Base-by-base conservation (phyloP, 1,140 invertebrate genomes). In the Ceratoteleas bidentatus region DNA sequence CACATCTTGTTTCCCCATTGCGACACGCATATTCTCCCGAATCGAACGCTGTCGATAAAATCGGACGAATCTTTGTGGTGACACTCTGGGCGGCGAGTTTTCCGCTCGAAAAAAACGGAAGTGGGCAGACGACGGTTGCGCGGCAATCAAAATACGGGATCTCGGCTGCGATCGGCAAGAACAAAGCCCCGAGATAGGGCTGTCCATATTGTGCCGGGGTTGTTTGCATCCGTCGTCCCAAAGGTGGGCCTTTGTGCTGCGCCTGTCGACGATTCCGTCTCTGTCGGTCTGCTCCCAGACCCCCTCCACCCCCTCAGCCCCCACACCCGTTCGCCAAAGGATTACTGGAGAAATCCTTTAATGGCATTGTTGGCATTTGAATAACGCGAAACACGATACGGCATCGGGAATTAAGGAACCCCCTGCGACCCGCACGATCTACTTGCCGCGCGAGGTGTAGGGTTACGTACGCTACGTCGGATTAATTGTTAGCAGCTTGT, bases 361-460 rank as follows among this genome's bases (percentile, higher is more conserved):
- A 90, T 90, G 87, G 90, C 81, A 90, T 90, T 91, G 90, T 91
- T 91, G 88, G 87, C 85, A 90, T 91, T 91, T 90, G 90, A 91
- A 91, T 91, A 91, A 91, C 89, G 90, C 87, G 90, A 90, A 91
- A 91, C 88, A 90, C 85, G 90, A 91, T 90, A 90, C 69, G 87
- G 91, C 89, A 90, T 90, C 85, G 84, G 74, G 75, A 79, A 85
- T 78, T 76, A 79, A 81, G 56, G 24, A 24, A 24, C 52, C 61
- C 68, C 74, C 60, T 60, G 61, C 65, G 7, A 58, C 66, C 66
- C 66, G 66, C 58, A 24, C 60, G 33, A 73, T 77, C 73, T 73
- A 73, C 74, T 73, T 65, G 66, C 57, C 57, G 64, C 62, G 34
- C 58, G 52, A 74, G 78, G 83, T 81, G 78, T 84, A 70, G 77